Base-by-base conservation (phyloP, 2,888 invertebrate species). In the Tetrapedia diversipes region DNA sequence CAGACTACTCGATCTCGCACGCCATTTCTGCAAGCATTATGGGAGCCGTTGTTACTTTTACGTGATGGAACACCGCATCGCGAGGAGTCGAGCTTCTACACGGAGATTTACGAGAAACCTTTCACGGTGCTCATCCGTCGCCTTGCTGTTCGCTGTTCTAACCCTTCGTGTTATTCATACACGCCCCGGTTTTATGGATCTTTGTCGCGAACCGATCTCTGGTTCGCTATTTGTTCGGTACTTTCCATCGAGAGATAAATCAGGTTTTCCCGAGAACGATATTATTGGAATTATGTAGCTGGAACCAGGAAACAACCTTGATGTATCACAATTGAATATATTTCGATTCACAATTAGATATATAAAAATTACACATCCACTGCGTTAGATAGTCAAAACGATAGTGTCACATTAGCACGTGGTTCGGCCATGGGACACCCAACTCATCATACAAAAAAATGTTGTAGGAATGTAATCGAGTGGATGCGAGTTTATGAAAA, bases 41-140 rank as follows among this genome's bases (percentile, higher is more conserved):
- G n/a, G 7, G 73, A 73, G 41, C 14, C 24, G 14, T 32, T 47
- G 71, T 74, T 71, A 75, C 56, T 65, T 71, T 72, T 65, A 45
- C 47, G 29, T 37, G 19, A 22, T 14, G 1, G 24, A n/a, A 19
- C 10, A 43, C 11, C 34, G 16, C 43, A 32, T 27, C 41, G 16
- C 24, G 34, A 22, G 4, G 10, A 10, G 19, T 16, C n/a, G 22
- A 45, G 16, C 22, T 32, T 59, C 45, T 37, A n/a, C n/a, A 2
- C 27, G 8, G 34, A n/a, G 69, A 72, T 68, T 68, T 72, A 72
- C 53, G 72, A 54, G 29, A 19, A 19, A 57, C 51, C 39, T 63
- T 43, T 63, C 73, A 22, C 43, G 43, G 32, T 39, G 43, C 24
- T n/a, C 51, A 37, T 41, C 16, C 22, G 16, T 22, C 51, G n/a